Conservation (phyloP, 30 jellyfish, hydroid and myxozoan species). For the Mastigias papua region DNA sequence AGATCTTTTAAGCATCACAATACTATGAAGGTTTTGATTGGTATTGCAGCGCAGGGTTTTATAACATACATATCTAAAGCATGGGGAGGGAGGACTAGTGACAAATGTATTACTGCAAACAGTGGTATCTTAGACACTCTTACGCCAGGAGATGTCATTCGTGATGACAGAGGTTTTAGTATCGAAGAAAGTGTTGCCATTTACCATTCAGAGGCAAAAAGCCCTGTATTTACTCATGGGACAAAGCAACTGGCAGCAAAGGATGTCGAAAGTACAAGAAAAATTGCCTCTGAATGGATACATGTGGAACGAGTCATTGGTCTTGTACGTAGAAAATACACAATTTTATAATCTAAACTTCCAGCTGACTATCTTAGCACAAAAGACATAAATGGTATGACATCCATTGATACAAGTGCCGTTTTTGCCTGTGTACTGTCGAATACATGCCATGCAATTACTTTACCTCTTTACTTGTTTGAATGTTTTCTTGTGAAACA, state of each 20-base stretch:
- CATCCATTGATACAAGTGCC: background rate
- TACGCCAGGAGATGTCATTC: slow-evolving; percentile 37
- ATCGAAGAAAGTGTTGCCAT: slow-evolving; percentile 28
- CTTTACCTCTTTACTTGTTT: background rate
- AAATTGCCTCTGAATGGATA: slow-evolving; percentile 39
- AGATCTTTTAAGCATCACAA: slow-evolving; percentile 42
- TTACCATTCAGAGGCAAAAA: slow-evolving; percentile 13
- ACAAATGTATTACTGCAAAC: slow-evolving; percentile 44
- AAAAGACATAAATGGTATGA: background rate
- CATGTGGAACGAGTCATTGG: slow-evolving; percentile 72
- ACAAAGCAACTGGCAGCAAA: slow-evolving; percentile 29
- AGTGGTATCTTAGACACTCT: slow-evolving; percentile 22
- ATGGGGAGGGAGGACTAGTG: slow-evolving; percentile 77
- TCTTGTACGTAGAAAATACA: slow-evolving; percentile 29
- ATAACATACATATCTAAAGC: slow-evolving; percentile 54
- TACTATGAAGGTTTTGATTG: slow-evolving; percentile 45
- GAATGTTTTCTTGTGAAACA: background rate
- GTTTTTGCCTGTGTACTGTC: slow-evolving; percentile 23
- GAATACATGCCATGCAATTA: background rate
- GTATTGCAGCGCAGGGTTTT: slow-evolving; percentile 55
- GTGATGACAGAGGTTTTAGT: slow-evolving; percentile 49
- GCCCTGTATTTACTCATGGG: slow-evolving; percentile 38
- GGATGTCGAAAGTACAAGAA: slow-evolving; percentile 55
- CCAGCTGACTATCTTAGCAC: slow-evolving; percentile 14
- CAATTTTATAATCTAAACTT: slow-evolving; percentile 23